phyloP scores from a whole-genome alignment of 2,888 invertebrate genomes.

The Bellardia pandia region DNA sequence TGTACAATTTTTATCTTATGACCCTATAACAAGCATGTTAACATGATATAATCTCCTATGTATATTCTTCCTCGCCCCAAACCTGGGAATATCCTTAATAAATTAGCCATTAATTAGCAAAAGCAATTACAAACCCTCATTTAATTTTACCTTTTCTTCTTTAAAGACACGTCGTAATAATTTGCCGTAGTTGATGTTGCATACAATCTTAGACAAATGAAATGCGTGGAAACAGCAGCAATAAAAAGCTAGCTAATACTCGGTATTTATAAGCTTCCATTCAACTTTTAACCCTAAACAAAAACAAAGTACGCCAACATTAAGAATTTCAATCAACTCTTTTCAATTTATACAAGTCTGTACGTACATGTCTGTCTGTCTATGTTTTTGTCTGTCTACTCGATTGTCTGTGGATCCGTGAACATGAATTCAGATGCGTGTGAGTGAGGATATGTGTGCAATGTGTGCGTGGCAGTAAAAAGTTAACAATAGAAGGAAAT shows the following conservation, averaged over 20 bases:
- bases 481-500: slow-evolving; percentile 67
- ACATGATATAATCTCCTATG: background rate
- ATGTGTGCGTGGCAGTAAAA: slow-evolving; percentile 34
- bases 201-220: slow-evolving; percentile 6
- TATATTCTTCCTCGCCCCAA: background rate
- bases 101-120: slow-evolving; percentile 34
- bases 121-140: slow-evolving; percentile 34
- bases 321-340: slow-evolving; percentile 33
- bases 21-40: background rate
- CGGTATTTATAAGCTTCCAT: slow-evolving; percentile 40
- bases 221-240: slow-evolving; percentile 11
- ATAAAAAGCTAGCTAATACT: slow-evolving; percentile 23
- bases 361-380: background rate
- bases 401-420: background rate
- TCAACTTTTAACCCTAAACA: slow-evolving; percentile 33
- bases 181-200: slow-evolving; percentile 25
- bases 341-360: slow-evolving; percentile 30
- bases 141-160: background rate
- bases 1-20: background rate
- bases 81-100: background rate
- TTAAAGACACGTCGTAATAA: slow-evolving; percentile 10
- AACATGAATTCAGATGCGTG: background rate
- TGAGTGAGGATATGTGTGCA: background rate
- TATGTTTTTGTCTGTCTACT: background rate
- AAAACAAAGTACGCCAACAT: background rate